Percentiles rank a stretch among this genome's conserved stretches.
Evolutionary conservation across 2,797 vertebrate species (phyloP).

Genomic region (Sebastes alutus): DNA sequence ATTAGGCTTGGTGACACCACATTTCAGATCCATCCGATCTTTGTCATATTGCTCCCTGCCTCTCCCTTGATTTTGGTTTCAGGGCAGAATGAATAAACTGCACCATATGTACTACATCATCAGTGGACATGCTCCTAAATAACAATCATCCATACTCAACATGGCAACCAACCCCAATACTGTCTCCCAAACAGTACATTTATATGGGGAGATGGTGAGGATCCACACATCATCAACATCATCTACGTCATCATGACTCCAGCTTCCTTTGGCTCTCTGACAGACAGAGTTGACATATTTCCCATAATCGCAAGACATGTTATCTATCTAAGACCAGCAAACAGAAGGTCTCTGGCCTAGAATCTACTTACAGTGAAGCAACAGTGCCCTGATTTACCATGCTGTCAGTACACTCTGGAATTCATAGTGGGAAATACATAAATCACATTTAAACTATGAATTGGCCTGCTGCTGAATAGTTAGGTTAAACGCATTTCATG

Average conservation of each 20-base stretch:
- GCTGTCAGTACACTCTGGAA: neutral
- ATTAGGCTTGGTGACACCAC: neutral
- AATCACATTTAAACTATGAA: slow-evolving; percentile 13
- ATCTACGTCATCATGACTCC: neutral
- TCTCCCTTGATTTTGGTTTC: neutral
- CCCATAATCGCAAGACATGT: no score
- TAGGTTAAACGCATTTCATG: slow-evolving; percentile 8
- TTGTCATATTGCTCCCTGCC: neutral
- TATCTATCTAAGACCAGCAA: neutral
- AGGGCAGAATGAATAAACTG: neutral
- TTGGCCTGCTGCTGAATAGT: slow-evolving; percentile 7
- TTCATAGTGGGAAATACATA: neutral
- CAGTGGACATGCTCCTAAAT: neutral
- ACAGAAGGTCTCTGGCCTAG: neutral
- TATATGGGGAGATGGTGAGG: neutral
- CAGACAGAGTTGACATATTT: neutral
- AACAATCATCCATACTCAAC: neutral
- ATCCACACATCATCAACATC: neutral
- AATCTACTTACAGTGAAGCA: neutral
- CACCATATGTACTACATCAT: neutral
- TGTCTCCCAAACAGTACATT: neutral
- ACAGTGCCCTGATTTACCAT: neutral
- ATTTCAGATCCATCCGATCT: neutral
- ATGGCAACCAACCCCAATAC: neutral
- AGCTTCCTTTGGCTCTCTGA: neutral